phyloP scores from a whole-genome alignment of 2,113 vertebrate species.

The Paramisgurnus dabryanus region DNA sequence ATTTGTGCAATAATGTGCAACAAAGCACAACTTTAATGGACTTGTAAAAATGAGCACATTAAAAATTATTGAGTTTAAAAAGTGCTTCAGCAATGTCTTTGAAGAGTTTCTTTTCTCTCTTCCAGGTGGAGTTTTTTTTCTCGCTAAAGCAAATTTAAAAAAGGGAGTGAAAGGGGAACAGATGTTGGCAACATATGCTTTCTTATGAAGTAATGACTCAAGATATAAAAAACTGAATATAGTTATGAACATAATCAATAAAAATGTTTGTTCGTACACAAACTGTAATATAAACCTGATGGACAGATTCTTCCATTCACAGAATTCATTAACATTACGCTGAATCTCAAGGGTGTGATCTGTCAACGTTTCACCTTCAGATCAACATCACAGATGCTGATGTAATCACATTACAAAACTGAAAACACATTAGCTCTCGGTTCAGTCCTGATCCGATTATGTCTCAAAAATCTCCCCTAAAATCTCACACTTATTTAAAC shows the following conservation, averaged over 20 bases:
- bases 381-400: conserved; percentile 1
- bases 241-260: conserved; percentile 29
- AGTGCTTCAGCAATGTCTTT: conserved; percentile 58
- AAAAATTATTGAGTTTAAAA: conserved; percentile 36
- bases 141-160: conserved; percentile 46
- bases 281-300: conserved; percentile 10
- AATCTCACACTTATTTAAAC: not conserved
- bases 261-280: not conserved
- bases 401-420: conserved; percentile 19
- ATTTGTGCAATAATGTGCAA: conserved; percentile 64
- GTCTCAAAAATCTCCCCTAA: not conserved
- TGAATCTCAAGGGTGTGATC: conserved; percentile 50
- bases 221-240: conserved; percentile 67
- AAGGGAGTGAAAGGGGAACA: conserved; percentile 42
- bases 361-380: conserved; percentile 47
- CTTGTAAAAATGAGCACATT: not conserved
- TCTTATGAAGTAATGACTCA: conserved; percentile 69
- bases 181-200: conserved; percentile 51
- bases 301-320: not conserved
- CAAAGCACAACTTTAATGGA: conserved; percentile 24
- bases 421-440: conserved; percentile 9
- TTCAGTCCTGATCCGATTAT: conserved; percentile 14
- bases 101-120: conserved; percentile 59
- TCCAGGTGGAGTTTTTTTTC: conserved; percentile 47
- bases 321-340: conserved; percentile 6